Percentiles rank a stretch among this genome's conserved stretches.
Conservation (phyloP, 2,888 invertebrate species). For the Scaptomyza flava region DNA sequence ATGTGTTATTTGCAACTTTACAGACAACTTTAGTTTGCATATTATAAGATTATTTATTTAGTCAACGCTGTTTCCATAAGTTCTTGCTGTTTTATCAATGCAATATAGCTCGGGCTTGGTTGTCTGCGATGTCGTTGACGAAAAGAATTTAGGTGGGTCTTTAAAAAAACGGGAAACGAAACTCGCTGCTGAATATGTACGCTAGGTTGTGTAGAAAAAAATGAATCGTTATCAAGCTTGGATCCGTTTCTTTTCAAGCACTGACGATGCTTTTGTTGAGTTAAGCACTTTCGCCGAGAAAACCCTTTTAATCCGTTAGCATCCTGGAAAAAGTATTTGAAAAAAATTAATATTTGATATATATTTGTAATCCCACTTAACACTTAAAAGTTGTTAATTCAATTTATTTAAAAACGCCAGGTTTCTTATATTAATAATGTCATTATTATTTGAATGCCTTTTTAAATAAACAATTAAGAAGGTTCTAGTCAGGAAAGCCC, state of each 20-base stretch:
- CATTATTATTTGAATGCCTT: too few species aligned
- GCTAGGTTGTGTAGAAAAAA: constrained; percentile 30
- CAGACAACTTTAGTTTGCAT: neutral
- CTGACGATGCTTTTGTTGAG: constrained; percentile 22
- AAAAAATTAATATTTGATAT: constrained; percentile 1
- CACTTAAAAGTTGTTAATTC: too few species aligned
- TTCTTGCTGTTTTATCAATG: constrained; percentile 38
- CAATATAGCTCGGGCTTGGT: constrained; percentile 53
- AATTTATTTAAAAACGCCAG: too few species aligned
- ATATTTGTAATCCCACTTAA: too few species aligned
- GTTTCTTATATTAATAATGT: too few species aligned
- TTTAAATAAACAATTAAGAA: too few species aligned
- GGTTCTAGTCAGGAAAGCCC: too few species aligned
- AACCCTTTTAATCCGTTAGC: constrained; percentile 29
- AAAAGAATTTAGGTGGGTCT: constrained; percentile 55
- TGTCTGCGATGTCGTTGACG: constrained; percentile 53
- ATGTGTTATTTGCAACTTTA: neutral
- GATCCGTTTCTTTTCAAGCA: constrained; percentile 27
- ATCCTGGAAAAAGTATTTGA: constrained; percentile 31
- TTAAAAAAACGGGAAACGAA: constrained; percentile 59
- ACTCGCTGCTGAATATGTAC: constrained; percentile 60
- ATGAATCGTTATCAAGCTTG: constrained; percentile 32
- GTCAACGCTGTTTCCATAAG: constrained; percentile 44
- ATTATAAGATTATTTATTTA: constrained; percentile 5
- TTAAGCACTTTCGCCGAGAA: constrained; percentile 38